Evolutionary conservation across 2,888 invertebrate species (phyloP).

Genomic region (Drosophila maculinotata): DNA sequence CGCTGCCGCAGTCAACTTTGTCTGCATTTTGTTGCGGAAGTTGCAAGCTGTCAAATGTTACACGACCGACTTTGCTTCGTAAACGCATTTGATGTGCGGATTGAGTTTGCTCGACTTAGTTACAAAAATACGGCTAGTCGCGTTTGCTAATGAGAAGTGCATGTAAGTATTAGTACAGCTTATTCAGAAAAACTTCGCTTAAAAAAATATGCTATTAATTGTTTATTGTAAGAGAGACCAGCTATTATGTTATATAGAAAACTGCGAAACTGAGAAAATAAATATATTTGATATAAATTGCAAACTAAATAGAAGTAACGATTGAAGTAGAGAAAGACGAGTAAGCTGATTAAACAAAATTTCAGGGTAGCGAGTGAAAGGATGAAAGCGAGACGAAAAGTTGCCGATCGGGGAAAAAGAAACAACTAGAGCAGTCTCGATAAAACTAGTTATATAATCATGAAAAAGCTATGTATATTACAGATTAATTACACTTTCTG

Average conservation of each 20-base stretch:
- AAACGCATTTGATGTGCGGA: slow-evolving; percentile 46
- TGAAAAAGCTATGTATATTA: slow-evolving; percentile 1
- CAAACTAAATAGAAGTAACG: no score
- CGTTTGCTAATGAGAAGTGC: slow-evolving; percentile 31
- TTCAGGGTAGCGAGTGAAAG: no score
- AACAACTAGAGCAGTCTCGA: no score
- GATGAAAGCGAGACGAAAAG: no score
- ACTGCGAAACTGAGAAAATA: no score
- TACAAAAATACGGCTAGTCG: slow-evolving; percentile 3
- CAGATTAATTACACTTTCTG: slow-evolving; percentile 21
- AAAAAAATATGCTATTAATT: slow-evolving; percentile 1
- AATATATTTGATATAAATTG: no score
- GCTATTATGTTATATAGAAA: no score
- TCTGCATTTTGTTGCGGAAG: slow-evolving; percentile 53
- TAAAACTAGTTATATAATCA: no score
- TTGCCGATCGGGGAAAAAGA: no score
- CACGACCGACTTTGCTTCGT: slow-evolving; percentile 26
- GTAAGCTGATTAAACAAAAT: no score
- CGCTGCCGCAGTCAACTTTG: slow-evolving; percentile 35
- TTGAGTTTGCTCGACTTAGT: slow-evolving; percentile 5
- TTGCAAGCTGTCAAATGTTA: slow-evolving; percentile 54
- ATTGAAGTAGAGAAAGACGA: no score
- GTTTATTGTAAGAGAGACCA: neutral
- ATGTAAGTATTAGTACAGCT: neutral
- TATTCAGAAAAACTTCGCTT: no score